Evolutionary conservation across 2,113 vertebrate species (phyloP).

Genomic region (Etia nguti): DNA sequence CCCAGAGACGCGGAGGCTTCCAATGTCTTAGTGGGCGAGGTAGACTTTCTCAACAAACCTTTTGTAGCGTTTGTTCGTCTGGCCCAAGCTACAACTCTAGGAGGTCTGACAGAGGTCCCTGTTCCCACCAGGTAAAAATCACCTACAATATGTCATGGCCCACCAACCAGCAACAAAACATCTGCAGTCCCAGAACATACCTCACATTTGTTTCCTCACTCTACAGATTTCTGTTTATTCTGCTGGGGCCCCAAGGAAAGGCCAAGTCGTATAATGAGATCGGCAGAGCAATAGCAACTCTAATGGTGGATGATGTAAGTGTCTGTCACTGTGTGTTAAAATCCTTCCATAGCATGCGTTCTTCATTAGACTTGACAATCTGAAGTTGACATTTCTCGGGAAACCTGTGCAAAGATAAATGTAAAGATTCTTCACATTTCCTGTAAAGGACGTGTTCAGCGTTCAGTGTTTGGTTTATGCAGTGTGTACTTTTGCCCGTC

Average conservation of each 20-base stretch:
- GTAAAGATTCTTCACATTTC: background rate
- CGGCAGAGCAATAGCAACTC: conserved; percentile 90
- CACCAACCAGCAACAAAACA: background rate
- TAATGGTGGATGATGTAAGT: conserved; percentile 97
- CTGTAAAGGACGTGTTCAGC: background rate
- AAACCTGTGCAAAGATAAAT: background rate
- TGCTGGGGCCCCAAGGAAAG: conserved; percentile 89
- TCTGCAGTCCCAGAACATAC: background rate
- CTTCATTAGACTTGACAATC: background rate
- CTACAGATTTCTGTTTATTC: conserved; percentile 93
- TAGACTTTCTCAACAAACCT: conserved; percentile 93
- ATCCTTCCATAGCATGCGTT: background rate
- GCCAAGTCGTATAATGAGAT: conserved; percentile 96
- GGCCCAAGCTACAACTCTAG: conserved; percentile 89
- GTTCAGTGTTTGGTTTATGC: background rate
- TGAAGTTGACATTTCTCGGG: background rate
- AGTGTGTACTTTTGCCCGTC: background rate
- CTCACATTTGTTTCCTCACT: background rate
- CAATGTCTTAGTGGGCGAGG: conserved; percentile 93
- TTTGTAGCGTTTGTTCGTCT: conserved; percentile 94
- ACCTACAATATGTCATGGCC: background rate
- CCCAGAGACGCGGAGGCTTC: conserved; percentile 96
- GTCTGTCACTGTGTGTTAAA: background rate
- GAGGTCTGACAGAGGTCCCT: conserved; percentile 92
- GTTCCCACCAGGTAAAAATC: conserved; percentile 88